Conservation (phyloP, 2,797 vertebrate genomes). For the Botia almorhae region DNA sequence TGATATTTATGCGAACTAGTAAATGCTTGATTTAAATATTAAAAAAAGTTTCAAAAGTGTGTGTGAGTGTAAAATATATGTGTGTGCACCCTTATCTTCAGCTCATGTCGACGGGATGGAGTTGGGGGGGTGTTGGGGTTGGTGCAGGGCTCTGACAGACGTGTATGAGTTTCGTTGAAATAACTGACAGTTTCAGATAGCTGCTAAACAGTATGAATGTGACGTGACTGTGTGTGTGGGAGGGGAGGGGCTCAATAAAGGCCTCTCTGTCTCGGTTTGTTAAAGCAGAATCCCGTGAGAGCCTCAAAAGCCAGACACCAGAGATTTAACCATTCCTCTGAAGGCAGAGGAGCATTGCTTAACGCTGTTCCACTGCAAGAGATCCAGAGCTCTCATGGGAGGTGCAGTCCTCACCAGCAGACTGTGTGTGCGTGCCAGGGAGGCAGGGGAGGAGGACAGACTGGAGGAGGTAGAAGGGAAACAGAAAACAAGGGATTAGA, state of each 20-base stretch:
- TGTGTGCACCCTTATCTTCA: not conserved
- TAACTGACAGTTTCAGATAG: constrained; percentile 20
- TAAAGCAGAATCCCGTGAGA: constrained; percentile 31
- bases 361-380: constrained; percentile 18
- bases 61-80: too few relatives aligned
- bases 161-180: not conserved
- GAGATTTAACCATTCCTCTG: constrained; percentile 19
- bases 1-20: too few relatives aligned
- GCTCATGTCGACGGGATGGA: not conserved
- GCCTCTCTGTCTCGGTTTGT: constrained; percentile 17
- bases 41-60: not conserved
- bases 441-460: constrained; percentile 4
- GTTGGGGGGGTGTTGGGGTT: too few relatives aligned
- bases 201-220: constrained; percentile 11
- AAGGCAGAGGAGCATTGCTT: constrained; percentile 25
- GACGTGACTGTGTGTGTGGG: not conserved
- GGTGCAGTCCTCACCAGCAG: constrained; percentile 10
- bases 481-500: not conserved
- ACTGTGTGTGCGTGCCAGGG: not conserved
- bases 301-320: constrained; percentile 26
- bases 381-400: constrained; percentile 21
- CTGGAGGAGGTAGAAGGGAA: constrained; percentile 3
- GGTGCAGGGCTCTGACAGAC: not conserved
- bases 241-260: not conserved
- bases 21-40: too few relatives aligned